Percentiles rank a stretch among this genome's conserved stretches.
Evolutionary conservation across 2,113 vertebrate genomes (phyloP).

Genomic region (Centropus bengalensis): DNA sequence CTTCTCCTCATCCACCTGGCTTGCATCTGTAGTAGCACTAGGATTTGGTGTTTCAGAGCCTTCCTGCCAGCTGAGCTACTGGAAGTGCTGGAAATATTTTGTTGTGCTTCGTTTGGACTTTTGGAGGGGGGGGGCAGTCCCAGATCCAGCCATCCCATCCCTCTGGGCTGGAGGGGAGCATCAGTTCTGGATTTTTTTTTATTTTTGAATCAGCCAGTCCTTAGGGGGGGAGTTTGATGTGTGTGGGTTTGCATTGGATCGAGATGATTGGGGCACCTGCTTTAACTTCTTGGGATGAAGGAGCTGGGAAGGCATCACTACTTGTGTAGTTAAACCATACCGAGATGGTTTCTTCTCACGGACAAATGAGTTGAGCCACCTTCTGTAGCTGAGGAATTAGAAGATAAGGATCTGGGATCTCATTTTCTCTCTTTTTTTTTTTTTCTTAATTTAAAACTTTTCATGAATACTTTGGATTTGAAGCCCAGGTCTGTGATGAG

Average conservation of each 20-base stretch:
- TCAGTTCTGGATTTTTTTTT: not conserved
- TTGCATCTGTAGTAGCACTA: not conserved
- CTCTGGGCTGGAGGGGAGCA: rapidly evolving
- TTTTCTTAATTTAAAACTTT: rapidly evolving
- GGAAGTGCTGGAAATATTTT: not conserved
- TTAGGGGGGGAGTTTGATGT: rapidly evolving
- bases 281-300: not conserved
- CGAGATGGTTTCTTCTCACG: not conserved
- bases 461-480: not conserved
- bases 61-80: not conserved
- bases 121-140: too few species aligned
- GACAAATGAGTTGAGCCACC: not conserved
- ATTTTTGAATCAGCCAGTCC: not conserved
- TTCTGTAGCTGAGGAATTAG: not conserved
- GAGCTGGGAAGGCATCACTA: not conserved
- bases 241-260: not conserved
- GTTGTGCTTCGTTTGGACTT: not conserved
- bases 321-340: not conserved
- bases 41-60: not conserved
- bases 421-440: not conserved
- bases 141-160: rapidly evolving
- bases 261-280: not conserved
- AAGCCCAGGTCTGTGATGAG: not conserved
- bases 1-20: not conserved
- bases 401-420: not conserved